Evolutionary conservation across 1,140 invertebrate species (phyloP), one percentile per base, ranked within the genome.

Genomic region (Pectinophora gossypiella): DNA sequence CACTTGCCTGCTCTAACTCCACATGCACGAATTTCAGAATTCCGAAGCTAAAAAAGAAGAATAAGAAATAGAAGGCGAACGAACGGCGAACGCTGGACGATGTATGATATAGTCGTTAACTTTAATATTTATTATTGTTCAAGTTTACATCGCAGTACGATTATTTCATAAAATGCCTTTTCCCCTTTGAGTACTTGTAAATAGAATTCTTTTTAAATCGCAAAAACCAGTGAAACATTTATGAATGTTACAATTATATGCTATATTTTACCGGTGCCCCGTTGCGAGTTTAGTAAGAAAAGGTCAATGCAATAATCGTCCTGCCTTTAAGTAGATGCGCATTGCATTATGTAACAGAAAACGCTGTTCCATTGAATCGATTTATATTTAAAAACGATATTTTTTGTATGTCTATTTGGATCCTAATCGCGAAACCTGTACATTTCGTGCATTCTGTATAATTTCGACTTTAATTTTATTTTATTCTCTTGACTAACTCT

Each of bases 11-110:
- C 65, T 64, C 65, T 84, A 84, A 86, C 78, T 53, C 27, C 74
- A 78, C 78, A 40, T 54, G 74, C 80, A 78, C 77, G 60, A 62
- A 62, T 84, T 84, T 53, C 83, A 86, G 83, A 74, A 86, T 86
- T 68, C 83, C 83, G 74, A 86, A 86, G 65, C 71, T 86, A 61
- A 86, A 84, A 68, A 57, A 67, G 69, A 75, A 82, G 76, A 45
- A 45, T 3, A 36, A 27, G 32, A 82, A 76, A 78, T 84, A 85
- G 73, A 60, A 60, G 61, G 21, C 61, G 78, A 79, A 61, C 69
- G 55, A 67, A 9, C 68, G 35, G n/a, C n/a, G n/a, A 65, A 59
- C 67, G 54, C 40, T 58, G 64, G 71, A 76, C 76, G 76, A 80
- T 76, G 75, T 79, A 84, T 76, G 77, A 76, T 76, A 76, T 77